Conservation (phyloP, 2,888 invertebrate species). For the Idaea dimidiata region DNA sequence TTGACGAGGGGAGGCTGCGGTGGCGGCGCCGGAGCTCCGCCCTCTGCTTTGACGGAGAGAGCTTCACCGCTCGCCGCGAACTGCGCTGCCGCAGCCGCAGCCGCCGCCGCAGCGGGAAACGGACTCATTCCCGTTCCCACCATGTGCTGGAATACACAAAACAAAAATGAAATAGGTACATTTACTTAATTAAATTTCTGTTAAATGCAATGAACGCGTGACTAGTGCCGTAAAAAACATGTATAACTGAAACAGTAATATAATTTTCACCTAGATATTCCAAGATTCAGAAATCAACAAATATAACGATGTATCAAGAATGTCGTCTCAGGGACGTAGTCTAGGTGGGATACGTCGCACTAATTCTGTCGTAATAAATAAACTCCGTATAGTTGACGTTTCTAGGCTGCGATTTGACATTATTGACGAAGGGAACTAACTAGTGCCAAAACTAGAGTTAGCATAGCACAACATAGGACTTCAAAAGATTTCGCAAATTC, state of each 20-base stretch:
- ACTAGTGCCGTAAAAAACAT: constrained; percentile 18
- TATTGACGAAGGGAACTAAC: constrained; percentile 63
- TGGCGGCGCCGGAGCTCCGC: constrained; percentile 61
- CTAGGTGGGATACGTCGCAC: constrained; percentile 49
- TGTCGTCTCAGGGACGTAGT: constrained; percentile 57
- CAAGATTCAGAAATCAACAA: constrained; percentile 31
- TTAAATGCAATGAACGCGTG: constrained; percentile 3
- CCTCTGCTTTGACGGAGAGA: constrained; percentile 74
- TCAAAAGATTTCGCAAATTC: constrained; percentile 2
- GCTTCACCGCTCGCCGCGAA: constrained; percentile 79
- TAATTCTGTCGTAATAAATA: constrained; percentile 74
- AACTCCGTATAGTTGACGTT: constrained; percentile 67
- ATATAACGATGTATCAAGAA: constrained; percentile 40
- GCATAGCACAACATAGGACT: constrained; percentile 20
- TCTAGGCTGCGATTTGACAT: constrained; percentile 71
- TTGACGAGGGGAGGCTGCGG: constrained; percentile 73
- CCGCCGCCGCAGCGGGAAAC: constrained; percentile 84
- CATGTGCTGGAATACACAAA: constrained; percentile 88
- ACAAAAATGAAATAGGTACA: constrained; percentile 24
- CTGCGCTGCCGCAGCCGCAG: constrained; percentile 82
- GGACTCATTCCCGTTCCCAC: constrained; percentile 93
- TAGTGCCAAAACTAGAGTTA: constrained; percentile 63
- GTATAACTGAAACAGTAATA: constrained; percentile 22
- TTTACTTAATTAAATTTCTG: neutral
- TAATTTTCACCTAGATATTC: constrained; percentile 13